phyloP scores from a whole-genome alignment of 2,888 invertebrate species.

The Tetrapedia diversipes region DNA sequence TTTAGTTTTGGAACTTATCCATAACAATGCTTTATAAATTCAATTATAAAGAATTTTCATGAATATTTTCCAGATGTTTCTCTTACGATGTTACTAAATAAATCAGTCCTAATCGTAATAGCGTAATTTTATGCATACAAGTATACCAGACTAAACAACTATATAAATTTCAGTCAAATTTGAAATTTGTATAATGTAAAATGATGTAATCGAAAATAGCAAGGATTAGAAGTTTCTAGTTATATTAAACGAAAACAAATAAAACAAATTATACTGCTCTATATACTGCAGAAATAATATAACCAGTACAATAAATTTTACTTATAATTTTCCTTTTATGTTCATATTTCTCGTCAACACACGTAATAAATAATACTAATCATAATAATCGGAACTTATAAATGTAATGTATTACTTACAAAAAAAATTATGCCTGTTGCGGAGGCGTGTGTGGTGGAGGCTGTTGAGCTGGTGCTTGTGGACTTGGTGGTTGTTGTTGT shows the following conservation, averaged over 20 bases:
- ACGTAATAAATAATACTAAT: not conserved
- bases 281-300: conserved; percentile 39
- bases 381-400: conserved; percentile 33
- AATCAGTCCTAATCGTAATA: not conserved
- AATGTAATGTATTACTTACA: conserved; percentile 43
- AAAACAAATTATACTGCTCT: conserved; percentile 27
- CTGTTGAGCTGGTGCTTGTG: conserved; percentile 73
- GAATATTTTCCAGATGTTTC: conserved; percentile 8
- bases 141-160: not conserved
- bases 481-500: conserved; percentile 68
- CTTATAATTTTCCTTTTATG: conserved; percentile 16
- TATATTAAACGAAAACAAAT: conserved; percentile 3
- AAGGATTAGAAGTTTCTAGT: not conserved
- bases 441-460: conserved; percentile 79
- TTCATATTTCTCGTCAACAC: not conserved
- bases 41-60: not conserved
- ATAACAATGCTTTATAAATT: conserved; percentile 85
- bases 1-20: conserved; percentile 87
- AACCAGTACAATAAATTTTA: conserved; percentile 25
- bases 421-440: conserved; percentile 77
- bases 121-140: conserved; percentile 3
- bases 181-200: not conserved
- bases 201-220: not conserved
- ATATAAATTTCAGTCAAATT: conserved; percentile 8
- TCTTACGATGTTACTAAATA: conserved; percentile 11